Conservation (phyloP, 2,113 vertebrate genomes). For the Dasyprocta punctata region DNA sequence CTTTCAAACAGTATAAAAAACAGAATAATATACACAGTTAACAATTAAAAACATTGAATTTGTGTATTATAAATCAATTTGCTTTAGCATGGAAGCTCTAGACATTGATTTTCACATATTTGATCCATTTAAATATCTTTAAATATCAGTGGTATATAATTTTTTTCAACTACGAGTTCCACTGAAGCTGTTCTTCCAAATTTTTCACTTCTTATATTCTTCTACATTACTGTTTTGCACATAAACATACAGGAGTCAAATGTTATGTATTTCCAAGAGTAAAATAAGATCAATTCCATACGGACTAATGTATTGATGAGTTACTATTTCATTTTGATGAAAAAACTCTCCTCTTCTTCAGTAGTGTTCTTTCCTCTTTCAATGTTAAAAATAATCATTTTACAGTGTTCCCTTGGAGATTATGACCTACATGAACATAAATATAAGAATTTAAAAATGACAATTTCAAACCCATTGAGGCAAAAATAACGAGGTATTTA, state of each 20-base stretch:
- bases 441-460: not conserved
- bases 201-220: not conserved
- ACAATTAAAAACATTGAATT: constrained; percentile 47
- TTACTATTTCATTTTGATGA: not conserved
- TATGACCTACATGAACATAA: not conserved
- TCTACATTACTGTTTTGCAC: accelerated
- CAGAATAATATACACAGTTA: not conserved
- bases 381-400: not conserved
- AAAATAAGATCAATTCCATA: not conserved
- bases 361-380: not conserved
- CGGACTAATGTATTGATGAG: not conserved
- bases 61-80: not conserved
- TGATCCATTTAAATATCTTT: not conserved
- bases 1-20: not conserved
- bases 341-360: not conserved
- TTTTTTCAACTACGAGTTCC: not conserved
- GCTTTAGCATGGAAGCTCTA: not conserved
- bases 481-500: not conserved
- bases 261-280: not conserved
- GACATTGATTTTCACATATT: not conserved
- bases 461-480: not conserved
- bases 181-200: not conserved
- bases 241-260: not conserved
- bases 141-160: not conserved
- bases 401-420: not conserved